phyloP scores from a whole-genome alignment of 1,140 invertebrate genomes.

The Xylocopa sonorina region DNA sequence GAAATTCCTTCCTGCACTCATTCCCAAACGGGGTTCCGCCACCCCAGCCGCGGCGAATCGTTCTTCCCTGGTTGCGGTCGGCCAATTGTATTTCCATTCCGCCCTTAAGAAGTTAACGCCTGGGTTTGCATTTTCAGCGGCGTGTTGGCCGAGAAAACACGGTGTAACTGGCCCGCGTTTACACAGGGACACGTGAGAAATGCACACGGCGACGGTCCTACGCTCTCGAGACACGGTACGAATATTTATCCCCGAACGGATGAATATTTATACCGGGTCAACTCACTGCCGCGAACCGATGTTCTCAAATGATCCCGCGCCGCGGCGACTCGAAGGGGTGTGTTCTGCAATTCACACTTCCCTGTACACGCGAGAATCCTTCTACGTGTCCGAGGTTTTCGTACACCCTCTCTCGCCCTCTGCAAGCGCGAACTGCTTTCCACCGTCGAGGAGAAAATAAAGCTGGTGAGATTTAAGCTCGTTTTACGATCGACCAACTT shows the following conservation, averaged over 20 bases:
- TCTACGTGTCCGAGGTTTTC: no score
- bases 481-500: slow-evolving; percentile 43
- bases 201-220: no score
- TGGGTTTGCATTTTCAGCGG: not conserved
- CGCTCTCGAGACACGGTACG: slow-evolving; percentile 27
- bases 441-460: not conserved
- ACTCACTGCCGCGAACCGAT: slow-evolving; percentile 20
- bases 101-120: not conserved
- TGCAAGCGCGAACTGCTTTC: slow-evolving; percentile 13
- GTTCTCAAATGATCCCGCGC: slow-evolving; percentile 28
- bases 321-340: slow-evolving; percentile 8
- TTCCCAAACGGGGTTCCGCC: not conserved
- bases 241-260: slow-evolving; percentile 73
- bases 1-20: not conserved
- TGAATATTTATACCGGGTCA: slow-evolving; percentile 75
- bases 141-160: slow-evolving; percentile 8
- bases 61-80: not conserved
- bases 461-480: slow-evolving; percentile 15
- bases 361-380: no score
- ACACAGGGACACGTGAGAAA: slow-evolving; percentile 36
- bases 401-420: no score
- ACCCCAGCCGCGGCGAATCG: not conserved
- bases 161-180: slow-evolving; percentile 17
- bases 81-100: not conserved
- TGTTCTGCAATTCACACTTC: slow-evolving; percentile 68